A percentile compares a stretch with the other conserved stretches of the same genome.
phyloP scores from a whole-genome alignment of 1,140 invertebrate species.

The Mamestra configurata region DNA sequence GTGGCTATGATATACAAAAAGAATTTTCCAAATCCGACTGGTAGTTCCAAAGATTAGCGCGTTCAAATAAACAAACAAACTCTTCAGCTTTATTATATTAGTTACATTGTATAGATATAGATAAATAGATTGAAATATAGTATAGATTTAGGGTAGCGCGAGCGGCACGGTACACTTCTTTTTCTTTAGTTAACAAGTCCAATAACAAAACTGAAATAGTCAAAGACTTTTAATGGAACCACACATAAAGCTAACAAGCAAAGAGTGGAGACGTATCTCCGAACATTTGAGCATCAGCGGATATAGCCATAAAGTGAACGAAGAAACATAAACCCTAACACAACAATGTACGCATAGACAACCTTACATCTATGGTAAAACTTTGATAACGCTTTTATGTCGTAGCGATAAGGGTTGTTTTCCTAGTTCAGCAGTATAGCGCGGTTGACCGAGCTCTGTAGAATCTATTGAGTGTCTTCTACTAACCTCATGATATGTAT shows the following conservation, averaged over 20 bases:
- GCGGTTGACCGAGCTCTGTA: not conserved
- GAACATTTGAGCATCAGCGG: not conserved
- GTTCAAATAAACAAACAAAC: too few species aligned
- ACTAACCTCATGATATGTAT: conserved; percentile 23
- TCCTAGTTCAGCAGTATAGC: not conserved
- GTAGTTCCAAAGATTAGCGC: too few species aligned
- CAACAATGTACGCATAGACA: not conserved
- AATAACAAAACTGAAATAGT: too few species aligned
- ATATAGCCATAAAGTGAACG: not conserved
- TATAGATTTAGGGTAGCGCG: too few species aligned
- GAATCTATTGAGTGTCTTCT: conserved; percentile 15
- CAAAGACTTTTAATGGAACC: not conserved
- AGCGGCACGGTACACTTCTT: too few species aligned
- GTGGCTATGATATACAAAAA: too few species aligned
- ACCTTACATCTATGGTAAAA: not conserved
- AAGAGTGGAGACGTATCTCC: not conserved
- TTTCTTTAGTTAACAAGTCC: too few species aligned
- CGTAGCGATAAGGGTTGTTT: not conserved
- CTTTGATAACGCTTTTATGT: not conserved
- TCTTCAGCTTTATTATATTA: too few species aligned
- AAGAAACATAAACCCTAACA: not conserved
- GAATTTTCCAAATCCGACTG: too few species aligned
- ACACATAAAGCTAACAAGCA: not conserved
- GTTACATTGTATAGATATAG: too few species aligned
- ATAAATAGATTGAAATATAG: too few species aligned